Conservation (phyloP, 64 coral and sea anemone species). For the Orbicella faveolata region DNA sequence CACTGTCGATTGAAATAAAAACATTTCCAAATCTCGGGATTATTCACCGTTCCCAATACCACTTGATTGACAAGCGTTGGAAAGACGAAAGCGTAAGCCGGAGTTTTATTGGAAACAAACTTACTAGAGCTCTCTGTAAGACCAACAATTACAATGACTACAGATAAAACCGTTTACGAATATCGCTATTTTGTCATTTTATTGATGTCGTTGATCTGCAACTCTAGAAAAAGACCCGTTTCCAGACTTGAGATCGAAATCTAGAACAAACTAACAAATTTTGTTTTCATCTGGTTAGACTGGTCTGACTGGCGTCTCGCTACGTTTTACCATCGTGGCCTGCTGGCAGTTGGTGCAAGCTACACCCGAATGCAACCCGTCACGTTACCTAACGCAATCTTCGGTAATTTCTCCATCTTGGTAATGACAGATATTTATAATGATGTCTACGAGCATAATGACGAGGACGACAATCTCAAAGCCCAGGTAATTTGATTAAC, state of each 20-base stretch:
- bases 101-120: too few species aligned
- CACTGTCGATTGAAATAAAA: too few species aligned
- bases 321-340: conserved; percentile 30
- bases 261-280: background rate
- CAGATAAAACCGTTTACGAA: too few species aligned
- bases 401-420: conserved; percentile 71
- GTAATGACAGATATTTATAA: conserved; percentile 74
- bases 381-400: conserved; percentile 60
- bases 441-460: conserved; percentile 65
- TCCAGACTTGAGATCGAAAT: background rate
- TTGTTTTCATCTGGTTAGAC: conserved; percentile 22
- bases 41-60: too few species aligned
- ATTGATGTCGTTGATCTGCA: too few species aligned
- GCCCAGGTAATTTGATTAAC: background rate
- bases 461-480: conserved; percentile 71
- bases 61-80: too few species aligned
- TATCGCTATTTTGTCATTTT: too few species aligned
- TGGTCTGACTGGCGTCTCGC: conserved; percentile 55
- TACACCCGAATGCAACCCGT: conserved; percentile 54
- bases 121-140: too few species aligned
- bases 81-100: too few species aligned
- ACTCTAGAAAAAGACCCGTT: background rate
- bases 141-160: too few species aligned
- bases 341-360: conserved; percentile 48
- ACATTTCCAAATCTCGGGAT: too few species aligned